Evolutionary conservation across 1,140 invertebrate genomes (phyloP).

Genomic region (Meteorus sp.): DNA sequence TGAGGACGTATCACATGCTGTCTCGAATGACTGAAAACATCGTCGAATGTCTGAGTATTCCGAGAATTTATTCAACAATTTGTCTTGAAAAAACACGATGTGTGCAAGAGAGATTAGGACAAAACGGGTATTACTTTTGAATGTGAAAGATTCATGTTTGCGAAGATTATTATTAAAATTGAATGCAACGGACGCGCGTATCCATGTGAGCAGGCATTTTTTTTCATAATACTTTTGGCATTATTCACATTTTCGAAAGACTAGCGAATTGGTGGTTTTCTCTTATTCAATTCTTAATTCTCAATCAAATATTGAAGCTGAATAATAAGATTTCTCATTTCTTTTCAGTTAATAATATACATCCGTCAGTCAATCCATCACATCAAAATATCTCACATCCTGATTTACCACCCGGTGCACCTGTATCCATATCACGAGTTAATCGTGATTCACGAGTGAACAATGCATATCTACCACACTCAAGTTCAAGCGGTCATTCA

Average conservation of each 20-base stretch:
- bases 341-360: conserved; percentile 60
- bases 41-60: too few species aligned
- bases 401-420: conserved; percentile 42
- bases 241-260: neutral
- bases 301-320: conserved; percentile 9
- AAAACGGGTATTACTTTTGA: too few species aligned
- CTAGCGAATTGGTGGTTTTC: neutral
- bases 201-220: too few species aligned
- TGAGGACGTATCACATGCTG: too few species aligned
- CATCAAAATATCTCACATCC: conserved; percentile 52
- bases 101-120: too few species aligned
- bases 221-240: neutral
- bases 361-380: conserved; percentile 54
- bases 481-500: conserved; percentile 47
- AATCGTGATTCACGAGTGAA: conserved; percentile 48
- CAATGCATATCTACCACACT: conserved; percentile 51
- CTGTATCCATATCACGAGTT: conserved; percentile 46
- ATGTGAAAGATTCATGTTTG: too few species aligned
- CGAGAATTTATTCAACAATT: too few species aligned
- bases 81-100: too few species aligned
- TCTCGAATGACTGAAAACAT: too few species aligned
- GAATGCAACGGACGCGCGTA: too few species aligned
- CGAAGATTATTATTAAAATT: too few species aligned
- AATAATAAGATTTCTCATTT: conserved; percentile 20
- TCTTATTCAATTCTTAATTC: too few species aligned